Evolutionary conservation across 2,113 vertebrate species (phyloP).

Genomic region (Tonatia bakeri): DNA sequence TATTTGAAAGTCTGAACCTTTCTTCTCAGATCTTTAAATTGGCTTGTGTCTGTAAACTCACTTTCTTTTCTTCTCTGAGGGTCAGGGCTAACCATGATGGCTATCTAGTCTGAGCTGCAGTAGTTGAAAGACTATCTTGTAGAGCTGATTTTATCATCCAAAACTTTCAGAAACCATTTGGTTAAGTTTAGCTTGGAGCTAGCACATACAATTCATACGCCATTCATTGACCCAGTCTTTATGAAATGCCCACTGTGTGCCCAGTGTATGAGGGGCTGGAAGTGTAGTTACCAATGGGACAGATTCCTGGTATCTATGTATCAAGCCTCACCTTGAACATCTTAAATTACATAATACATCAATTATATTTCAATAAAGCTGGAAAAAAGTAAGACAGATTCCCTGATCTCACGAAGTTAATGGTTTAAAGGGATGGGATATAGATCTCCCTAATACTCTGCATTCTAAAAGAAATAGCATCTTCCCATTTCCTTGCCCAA

Average conservation of each 20-base stretch:
- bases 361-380: not conserved
- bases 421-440: not conserved
- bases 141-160: not conserved
- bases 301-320: not conserved
- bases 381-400: not conserved
- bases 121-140: not conserved
- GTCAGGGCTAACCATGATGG: not conserved
- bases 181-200: slow-evolving; percentile 23
- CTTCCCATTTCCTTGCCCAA: not conserved
- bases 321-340: not conserved
- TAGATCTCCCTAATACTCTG: not conserved
- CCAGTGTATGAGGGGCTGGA: not conserved
- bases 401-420: not conserved
- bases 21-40: slow-evolving; percentile 33
- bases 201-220: not conserved
- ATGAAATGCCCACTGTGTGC: not conserved
- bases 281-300: slow-evolving; percentile 2
- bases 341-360: not conserved
- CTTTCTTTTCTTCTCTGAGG: not conserved
- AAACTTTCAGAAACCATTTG: slow-evolving; percentile 34
- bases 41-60: not conserved
- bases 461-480: not conserved
- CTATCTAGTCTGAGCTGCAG: not conserved
- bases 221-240: not conserved
- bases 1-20: slow-evolving; percentile 39